phyloP scores from a whole-genome alignment of 1,140 invertebrate species.

The Rhopalosiphum maidis region DNA sequence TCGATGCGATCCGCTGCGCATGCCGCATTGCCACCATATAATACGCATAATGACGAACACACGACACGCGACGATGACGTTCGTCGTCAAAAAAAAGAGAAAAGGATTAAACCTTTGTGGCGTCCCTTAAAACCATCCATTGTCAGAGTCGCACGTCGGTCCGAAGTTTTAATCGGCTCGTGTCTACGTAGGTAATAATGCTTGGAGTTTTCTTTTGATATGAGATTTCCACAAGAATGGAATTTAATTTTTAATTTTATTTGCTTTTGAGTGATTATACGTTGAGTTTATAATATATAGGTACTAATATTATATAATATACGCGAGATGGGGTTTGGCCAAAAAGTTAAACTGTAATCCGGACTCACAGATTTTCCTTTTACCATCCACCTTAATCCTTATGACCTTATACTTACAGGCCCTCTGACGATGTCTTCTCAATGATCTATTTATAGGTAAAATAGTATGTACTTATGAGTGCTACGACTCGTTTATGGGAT shows the following conservation, averaged over 20 bases:
- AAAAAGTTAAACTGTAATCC: not conserved
- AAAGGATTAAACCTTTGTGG: constrained; percentile 23
- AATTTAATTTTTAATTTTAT: not conserved
- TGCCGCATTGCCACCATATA: not conserved
- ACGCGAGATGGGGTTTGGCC: not conserved
- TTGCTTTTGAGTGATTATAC: constrained; percentile 5
- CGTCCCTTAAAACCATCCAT: not conserved
- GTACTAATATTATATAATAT: not conserved
- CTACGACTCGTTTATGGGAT: not conserved
- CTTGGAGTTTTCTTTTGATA: constrained; percentile 12
- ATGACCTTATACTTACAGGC: not conserved
- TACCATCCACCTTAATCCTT: not conserved
- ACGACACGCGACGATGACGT: not conserved
- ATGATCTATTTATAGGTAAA: not conserved
- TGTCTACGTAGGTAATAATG: not conserved
- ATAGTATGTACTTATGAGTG: not conserved
- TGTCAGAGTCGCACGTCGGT: not conserved
- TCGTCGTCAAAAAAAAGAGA: not conserved
- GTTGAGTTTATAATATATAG: not conserved
- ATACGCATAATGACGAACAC: not conserved
- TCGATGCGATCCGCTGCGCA: not conserved
- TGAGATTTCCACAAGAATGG: not conserved
- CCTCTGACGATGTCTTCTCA: not conserved
- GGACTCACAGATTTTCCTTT: not conserved
- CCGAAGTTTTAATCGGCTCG: constrained; percentile 15